phyloP scores from a whole-genome alignment of 2,888 invertebrate species.

The Abrostola triplasia region DNA sequence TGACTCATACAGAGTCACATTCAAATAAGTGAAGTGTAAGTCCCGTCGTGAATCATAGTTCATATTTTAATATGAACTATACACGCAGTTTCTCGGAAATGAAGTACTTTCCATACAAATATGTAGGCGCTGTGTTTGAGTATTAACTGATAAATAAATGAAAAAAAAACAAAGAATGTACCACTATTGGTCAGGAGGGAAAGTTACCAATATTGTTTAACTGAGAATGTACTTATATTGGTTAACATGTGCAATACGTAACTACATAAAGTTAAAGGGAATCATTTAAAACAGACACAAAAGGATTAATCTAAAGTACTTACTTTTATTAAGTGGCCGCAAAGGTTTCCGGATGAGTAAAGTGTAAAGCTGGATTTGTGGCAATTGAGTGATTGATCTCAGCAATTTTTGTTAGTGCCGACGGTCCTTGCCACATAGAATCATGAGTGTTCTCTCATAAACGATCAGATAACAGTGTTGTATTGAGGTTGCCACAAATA shows the following conservation, averaged over 20 bases:
- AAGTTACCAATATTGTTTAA: not conserved
- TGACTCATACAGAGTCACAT: constrained; percentile 35
- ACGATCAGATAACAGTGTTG: too few relatives aligned
- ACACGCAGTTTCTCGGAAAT: constrained; percentile 8
- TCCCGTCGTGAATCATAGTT: constrained; percentile 32
- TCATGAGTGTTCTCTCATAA: too few relatives aligned
- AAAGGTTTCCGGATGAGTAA: too few relatives aligned
- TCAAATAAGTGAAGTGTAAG: constrained; percentile 17
- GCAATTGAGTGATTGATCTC: too few relatives aligned
- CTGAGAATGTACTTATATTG: not conserved
- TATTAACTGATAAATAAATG: constrained; percentile 11
- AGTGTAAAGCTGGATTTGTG: too few relatives aligned
- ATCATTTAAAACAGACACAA: too few relatives aligned
- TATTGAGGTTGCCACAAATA: too few relatives aligned
- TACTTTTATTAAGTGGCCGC: too few relatives aligned
- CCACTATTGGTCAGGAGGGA: not conserved
- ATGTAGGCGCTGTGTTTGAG: not conserved
- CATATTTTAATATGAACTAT: constrained; percentile 4
- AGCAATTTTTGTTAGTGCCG: too few relatives aligned
- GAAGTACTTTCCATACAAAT: constrained; percentile 11
- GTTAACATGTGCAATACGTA: too few relatives aligned
- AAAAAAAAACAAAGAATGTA: not conserved
- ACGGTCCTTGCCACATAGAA: too few relatives aligned
- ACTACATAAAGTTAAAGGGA: not conserved
- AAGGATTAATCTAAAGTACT: too few relatives aligned